These are phyloP conservation scores for Nomada goodeniana DNA, from an alignment of 2,888 invertebrate species.

Conservation along the genomic window DNA sequence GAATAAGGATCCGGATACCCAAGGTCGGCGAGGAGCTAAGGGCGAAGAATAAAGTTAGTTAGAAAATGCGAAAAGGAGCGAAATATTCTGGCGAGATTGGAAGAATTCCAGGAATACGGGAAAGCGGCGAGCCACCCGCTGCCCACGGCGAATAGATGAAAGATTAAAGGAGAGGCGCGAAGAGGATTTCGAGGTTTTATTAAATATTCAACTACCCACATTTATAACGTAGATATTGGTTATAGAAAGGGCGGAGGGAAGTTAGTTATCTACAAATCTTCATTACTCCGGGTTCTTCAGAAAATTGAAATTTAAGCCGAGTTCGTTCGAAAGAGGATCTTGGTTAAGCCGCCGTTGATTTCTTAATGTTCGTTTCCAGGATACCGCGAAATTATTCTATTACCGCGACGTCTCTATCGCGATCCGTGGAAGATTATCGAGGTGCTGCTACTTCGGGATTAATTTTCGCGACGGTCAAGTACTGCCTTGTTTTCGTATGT, in stretches of 20 bases:
- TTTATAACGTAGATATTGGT: conserved; percentile 52
- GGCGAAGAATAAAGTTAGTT: conserved; percentile 69
- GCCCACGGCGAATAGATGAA: conserved; percentile 47
- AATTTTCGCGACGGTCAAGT: too few relatives aligned
- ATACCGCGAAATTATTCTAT: neutral
- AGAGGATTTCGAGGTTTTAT: conserved; percentile 52
- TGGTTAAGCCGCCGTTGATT: neutral
- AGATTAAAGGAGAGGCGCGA: conserved; percentile 51
- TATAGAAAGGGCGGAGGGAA: conserved; percentile 39
- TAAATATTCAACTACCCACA: conserved; percentile 48
- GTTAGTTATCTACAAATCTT: conserved; percentile 43
- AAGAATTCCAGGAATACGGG: conserved; percentile 52
- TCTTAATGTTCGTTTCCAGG: neutral
- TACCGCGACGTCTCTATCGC: too few relatives aligned
- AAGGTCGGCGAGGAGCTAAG: conserved; percentile 64
- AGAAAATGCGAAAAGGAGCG: conserved; percentile 53
- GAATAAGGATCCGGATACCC: conserved; percentile 67
- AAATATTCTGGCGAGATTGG: conserved; percentile 61
- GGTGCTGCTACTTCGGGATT: too few relatives aligned
- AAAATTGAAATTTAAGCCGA: conserved; percentile 46
- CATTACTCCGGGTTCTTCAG: neutral
- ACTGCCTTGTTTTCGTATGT: too few relatives aligned
- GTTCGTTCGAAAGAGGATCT: neutral
- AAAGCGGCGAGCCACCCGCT: conserved; percentile 12
- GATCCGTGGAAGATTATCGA: too few relatives aligned